These are phyloP conservation scores for Gnatocerus cornutus DNA, from an alignment of 2,888 invertebrate species.

Conservation along the genomic window DNA sequence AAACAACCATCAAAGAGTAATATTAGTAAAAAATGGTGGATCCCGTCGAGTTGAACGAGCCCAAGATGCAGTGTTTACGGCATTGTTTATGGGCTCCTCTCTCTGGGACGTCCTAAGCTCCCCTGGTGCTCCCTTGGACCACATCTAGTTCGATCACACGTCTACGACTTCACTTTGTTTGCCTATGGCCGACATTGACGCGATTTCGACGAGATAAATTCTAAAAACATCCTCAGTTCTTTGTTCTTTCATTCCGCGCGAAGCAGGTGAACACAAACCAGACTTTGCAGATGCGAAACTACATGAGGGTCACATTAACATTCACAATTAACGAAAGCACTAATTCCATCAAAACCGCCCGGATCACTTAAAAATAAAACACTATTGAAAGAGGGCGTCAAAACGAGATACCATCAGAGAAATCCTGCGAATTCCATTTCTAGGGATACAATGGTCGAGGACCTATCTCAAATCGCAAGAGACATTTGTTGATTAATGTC, in stretches of 20 bases:
- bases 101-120: constrained; percentile 44
- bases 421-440: constrained; percentile 47
- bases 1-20: constrained; percentile 67
- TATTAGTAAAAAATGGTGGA: constrained; percentile 66
- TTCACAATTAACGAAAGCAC: too few relatives aligned
- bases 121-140: constrained; percentile 41
- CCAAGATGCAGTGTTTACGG: constrained; percentile 64
- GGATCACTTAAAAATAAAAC: too few relatives aligned
- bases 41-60: constrained; percentile 59
- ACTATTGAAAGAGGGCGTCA: too few relatives aligned
- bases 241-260: too few relatives aligned
- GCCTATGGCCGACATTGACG: constrained; percentile 34
- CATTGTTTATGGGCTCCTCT: constrained; percentile 67
- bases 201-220: constrained; percentile 4
- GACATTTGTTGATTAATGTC: constrained; percentile 65
- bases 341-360: too few relatives aligned
- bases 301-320: too few relatives aligned
- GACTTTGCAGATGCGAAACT: too few relatives aligned
- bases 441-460: constrained; percentile 47
- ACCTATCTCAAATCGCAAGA: constrained; percentile 52
- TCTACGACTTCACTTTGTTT: constrained; percentile 40
- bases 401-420: constrained; percentile 35
- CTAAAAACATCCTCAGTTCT: too few relatives aligned
- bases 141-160: constrained; percentile 44
- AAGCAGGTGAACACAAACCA: too few relatives aligned